Conservation (phyloP, 2,113 vertebrate genomes). For the Mesitornis unicolor region DNA sequence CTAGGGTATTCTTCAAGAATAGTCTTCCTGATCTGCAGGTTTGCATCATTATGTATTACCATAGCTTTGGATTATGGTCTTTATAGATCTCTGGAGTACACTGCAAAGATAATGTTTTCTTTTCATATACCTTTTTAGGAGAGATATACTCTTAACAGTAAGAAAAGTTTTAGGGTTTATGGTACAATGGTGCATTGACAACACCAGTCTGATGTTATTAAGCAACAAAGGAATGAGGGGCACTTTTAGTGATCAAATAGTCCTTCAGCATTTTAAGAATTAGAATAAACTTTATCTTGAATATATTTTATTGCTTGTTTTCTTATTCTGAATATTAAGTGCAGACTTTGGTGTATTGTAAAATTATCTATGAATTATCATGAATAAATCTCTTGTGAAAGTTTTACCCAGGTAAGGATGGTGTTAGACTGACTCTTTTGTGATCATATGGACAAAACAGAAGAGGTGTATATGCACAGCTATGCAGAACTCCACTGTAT, state of each 20-base stretch:
- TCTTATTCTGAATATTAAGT: not conserved
- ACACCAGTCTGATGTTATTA: not conserved
- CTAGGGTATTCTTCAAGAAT: not conserved
- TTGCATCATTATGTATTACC: not conserved
- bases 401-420: not conserved
- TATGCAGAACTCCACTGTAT: not conserved
- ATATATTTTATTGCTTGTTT: not conserved
- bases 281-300: not conserved
- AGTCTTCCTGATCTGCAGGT: not conserved
- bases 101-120: not conserved
- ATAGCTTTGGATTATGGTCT: not conserved
- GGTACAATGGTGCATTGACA: not conserved
- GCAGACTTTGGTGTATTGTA: not conserved
- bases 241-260: not conserved
- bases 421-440: not conserved
- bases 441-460: accelerated
- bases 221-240: not conserved
- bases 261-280: not conserved
- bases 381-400: not conserved
- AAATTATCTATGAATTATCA: not conserved
- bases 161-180: not conserved
- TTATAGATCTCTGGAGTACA: not conserved
- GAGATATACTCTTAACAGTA: not conserved
- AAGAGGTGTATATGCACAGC: not conserved
- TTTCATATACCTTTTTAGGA: not conserved